These are phyloP conservation scores for Dipodomys ordii DNA, from an alignment of 2,113 vertebrate genomes.

Conservation along the genomic window DNA sequence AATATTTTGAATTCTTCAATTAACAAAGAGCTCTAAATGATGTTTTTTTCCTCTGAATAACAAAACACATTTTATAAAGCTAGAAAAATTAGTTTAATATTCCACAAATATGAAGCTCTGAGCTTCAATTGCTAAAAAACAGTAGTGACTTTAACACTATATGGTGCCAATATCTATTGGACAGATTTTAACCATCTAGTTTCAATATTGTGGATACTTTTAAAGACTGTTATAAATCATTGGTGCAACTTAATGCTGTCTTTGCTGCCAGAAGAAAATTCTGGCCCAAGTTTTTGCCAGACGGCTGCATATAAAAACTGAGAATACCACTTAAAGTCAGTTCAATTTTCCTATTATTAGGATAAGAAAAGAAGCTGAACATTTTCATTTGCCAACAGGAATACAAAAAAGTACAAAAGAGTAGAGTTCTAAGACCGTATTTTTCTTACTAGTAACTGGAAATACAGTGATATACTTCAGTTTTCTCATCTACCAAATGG, in stretches of 20 bases:
- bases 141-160: slow-evolving; percentile 3
- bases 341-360: neutral
- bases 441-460: slow-evolving; percentile 54
- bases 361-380: neutral
- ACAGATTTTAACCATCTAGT: slow-evolving; percentile 46
- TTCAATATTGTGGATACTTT: slow-evolving; percentile 17
- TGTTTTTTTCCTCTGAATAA: slow-evolving; percentile 7
- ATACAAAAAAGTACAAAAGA: neutral
- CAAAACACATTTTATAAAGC: neutral
- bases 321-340: slow-evolving; percentile 20
- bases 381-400: neutral
- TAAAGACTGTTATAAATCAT: slow-evolving; percentile 23
- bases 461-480: slow-evolving; percentile 30
- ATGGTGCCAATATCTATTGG: neutral
- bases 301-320: slow-evolving; percentile 31
- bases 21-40: slow-evolving; percentile 49
- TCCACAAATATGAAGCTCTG: neutral
- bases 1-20: slow-evolving; percentile 49
- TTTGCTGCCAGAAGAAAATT: slow-evolving; percentile 51
- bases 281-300: slow-evolving; percentile 40
- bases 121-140: slow-evolving; percentile 51
- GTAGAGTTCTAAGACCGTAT: neutral
- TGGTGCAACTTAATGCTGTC: neutral
- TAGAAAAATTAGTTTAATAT: neutral
- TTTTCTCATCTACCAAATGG: slow-evolving; percentile 64